These are phyloP conservation scores for Trichomycterus rosablanca DNA, from an alignment of 2,113 vertebrate species.

Conservation along the genomic window DNA sequence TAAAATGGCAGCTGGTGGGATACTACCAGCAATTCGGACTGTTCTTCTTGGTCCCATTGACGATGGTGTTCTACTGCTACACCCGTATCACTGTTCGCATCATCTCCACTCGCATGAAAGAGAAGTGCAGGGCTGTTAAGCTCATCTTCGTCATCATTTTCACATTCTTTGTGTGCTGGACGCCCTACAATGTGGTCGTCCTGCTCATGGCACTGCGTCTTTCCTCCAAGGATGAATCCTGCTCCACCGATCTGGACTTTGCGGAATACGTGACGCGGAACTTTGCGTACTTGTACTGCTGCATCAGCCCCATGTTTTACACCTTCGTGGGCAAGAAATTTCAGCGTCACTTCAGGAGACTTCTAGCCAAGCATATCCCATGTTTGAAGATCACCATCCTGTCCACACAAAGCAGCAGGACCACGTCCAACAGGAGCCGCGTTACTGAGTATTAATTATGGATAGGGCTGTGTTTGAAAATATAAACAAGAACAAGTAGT, in stretches of 20 bases:
- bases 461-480: not conserved
- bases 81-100: constrained; percentile 61
- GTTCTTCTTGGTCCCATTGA: constrained; percentile 68
- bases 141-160: constrained; percentile 69
- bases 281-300: constrained; percentile 69
- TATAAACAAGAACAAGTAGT: too few species aligned
- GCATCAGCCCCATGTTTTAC: constrained; percentile 71
- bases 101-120: constrained; percentile 60
- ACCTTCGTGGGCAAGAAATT: constrained; percentile 73
- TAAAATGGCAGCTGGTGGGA: constrained; percentile 55
- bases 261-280: constrained; percentile 62
- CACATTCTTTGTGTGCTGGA: constrained; percentile 69
- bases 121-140: constrained; percentile 64
- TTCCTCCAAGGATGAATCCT: not conserved
- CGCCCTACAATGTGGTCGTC: constrained; percentile 68
- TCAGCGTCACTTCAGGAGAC: constrained; percentile 63
- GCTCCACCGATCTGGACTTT: constrained; percentile 48
- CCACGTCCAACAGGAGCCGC: constrained; percentile 55
- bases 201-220: constrained; percentile 54
- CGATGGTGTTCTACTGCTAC: constrained; percentile 67
- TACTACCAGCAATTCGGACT: constrained; percentile 67
- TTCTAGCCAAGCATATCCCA: constrained; percentile 54
- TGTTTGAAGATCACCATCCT: constrained; percentile 54
- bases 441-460: constrained; percentile 52
- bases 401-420: constrained; percentile 56